Conservation (phyloP, 2,113 vertebrate genomes). For the Etheostoma cragini region DNA sequence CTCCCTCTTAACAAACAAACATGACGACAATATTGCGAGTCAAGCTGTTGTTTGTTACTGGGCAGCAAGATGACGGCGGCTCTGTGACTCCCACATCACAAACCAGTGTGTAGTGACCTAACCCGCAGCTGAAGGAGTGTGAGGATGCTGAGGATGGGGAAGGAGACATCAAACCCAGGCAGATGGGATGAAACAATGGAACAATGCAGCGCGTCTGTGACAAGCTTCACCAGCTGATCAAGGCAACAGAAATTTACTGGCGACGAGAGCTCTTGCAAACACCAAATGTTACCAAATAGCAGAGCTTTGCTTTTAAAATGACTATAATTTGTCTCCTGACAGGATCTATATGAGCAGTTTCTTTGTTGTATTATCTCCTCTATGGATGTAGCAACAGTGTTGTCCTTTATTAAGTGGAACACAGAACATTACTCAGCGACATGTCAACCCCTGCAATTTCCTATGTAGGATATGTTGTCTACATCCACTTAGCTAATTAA, state of each 20-base stretch:
- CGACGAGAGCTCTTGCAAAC: slow-evolving; percentile 64
- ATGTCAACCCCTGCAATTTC: slow-evolving; percentile 66
- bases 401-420: slow-evolving; percentile 73
- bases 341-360: slow-evolving; percentile 50
- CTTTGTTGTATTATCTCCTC: slow-evolving; percentile 65
- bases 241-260: slow-evolving; percentile 64
- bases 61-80: slow-evolving; percentile 64
- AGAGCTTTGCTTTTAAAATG: slow-evolving; percentile 69
- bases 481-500: slow-evolving; percentile 80
- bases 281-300: slow-evolving; percentile 74
- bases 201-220: slow-evolving; percentile 56
- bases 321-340: slow-evolving; percentile 71
- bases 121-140: slow-evolving; percentile 86
- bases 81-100: slow-evolving; percentile 59
- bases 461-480: slow-evolving; percentile 72
- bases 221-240: slow-evolving; percentile 67
- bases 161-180: slow-evolving; percentile 88
- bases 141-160: slow-evolving; percentile 82
- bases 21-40: slow-evolving; percentile 71
- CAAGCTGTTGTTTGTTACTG: slow-evolving; percentile 79
- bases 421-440: slow-evolving; percentile 64
- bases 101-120: slow-evolving; percentile 84
- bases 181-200: slow-evolving; percentile 76
- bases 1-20: slow-evolving; percentile 73
- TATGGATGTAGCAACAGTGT: slow-evolving; percentile 45